Percentiles rank a stretch among this genome's conserved stretches.
These are phyloP conservation scores for Anorthoa munda DNA, from an alignment of 2,888 invertebrate genomes.

Conservation along the genomic window DNA sequence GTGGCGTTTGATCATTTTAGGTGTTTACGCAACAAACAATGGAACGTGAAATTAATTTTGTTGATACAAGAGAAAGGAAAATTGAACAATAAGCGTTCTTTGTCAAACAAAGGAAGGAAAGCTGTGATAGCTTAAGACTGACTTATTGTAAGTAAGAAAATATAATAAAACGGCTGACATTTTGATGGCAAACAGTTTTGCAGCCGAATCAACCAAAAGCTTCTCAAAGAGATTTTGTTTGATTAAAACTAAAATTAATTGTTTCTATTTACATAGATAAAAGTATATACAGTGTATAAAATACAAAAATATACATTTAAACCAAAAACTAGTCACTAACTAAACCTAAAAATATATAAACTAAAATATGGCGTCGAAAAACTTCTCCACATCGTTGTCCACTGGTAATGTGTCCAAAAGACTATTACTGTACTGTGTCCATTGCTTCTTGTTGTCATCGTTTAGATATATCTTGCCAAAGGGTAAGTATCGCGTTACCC, in stretches of 20 bases:
- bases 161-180: conserved; percentile 3
- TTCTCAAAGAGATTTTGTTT: not conserved
- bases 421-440: no score
- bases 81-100: conserved; percentile 38
- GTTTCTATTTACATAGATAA: no score
- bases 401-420: no score
- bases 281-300: no score
- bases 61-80: conserved; percentile 11
- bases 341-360: no score
- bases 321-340: no score
- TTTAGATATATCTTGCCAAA: no score
- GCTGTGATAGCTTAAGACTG: conserved; percentile 9
- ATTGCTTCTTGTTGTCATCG: no score
- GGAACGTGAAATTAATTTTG: conserved; percentile 32
- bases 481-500: no score
- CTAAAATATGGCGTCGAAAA: no score
- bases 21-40: conserved; percentile 33
- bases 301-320: no score
- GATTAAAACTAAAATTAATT: not conserved
- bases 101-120: conserved; percentile 6
- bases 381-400: no score
- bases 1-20: conserved; percentile 15
- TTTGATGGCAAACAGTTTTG: not conserved
- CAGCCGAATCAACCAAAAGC: not conserved
- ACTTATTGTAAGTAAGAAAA: conserved; percentile 16